Percentiles rank a stretch among this genome's conserved stretches.
Evolutionary conservation across 2,888 invertebrate species (phyloP).

Genomic region (Kryphioiulus occultus): DNA sequence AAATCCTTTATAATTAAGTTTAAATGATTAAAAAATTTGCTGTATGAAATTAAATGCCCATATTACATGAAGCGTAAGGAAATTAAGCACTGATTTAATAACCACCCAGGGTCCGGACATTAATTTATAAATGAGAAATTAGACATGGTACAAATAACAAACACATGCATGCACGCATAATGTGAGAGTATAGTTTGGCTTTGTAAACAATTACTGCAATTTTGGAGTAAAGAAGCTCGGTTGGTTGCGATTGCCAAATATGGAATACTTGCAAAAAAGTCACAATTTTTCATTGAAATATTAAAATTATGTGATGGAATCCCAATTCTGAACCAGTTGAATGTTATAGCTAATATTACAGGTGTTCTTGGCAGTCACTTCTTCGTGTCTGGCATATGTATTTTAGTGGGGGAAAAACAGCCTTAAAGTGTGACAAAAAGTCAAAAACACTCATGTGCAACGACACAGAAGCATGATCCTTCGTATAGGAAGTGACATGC

Average conservation of each 20-base stretch:
- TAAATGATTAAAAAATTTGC: slow-evolving; percentile 16
- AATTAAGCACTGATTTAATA: slow-evolving; percentile 25
- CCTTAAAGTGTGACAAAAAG: not conserved
- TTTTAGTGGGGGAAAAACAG: not conserved
- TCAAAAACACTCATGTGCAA: not conserved
- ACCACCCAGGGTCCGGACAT: not conserved
- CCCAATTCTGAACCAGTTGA: too few species aligned
- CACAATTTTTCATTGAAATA: too few species aligned
- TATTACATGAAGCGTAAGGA: slow-evolving; percentile 1
- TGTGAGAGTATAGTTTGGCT: not conserved
- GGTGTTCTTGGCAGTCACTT: not conserved
- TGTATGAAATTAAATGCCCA: slow-evolving; percentile 20
- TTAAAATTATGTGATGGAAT: too few species aligned
- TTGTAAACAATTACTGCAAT: not conserved
- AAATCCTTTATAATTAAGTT: slow-evolving; percentile 24
- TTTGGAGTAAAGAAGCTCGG: not conserved
- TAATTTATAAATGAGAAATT: slow-evolving; percentile 27
- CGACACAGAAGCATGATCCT: not conserved
- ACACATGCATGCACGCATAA: slow-evolving; percentile 2
- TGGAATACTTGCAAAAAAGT: too few species aligned
- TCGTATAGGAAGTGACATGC: not conserved
- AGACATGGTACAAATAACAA: slow-evolving; percentile 20
- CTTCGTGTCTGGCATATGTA: not conserved
- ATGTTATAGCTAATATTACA: too few species aligned
- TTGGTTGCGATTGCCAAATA: too few species aligned